Evolutionary conservation across 2,888 invertebrate species (phyloP).

Genomic region (Drosophila lutescens): DNA sequence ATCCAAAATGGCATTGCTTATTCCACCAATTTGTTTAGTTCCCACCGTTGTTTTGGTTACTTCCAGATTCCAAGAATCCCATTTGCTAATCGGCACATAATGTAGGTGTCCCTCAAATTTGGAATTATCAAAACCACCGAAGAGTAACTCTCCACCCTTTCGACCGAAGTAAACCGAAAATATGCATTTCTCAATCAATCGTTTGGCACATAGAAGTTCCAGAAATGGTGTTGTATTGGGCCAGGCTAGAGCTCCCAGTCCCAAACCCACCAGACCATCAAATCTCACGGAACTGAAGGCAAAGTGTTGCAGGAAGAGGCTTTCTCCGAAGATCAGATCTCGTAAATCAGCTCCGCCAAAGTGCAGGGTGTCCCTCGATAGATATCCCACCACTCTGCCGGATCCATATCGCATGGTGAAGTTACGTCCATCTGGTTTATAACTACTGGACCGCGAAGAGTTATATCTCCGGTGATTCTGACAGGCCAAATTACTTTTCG

Average conservation of each 20-base stretch:
- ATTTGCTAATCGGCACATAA: conserved; percentile 45
- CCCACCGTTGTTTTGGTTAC: conserved; percentile 40
- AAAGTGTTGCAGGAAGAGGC: conserved; percentile 32
- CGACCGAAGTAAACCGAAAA: conserved; percentile 57
- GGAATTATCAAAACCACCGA: conserved; percentile 52
- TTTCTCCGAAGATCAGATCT: conserved; percentile 54
- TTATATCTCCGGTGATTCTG: conserved; percentile 98
- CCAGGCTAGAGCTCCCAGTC: conserved; percentile 48
- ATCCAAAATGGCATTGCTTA: conserved; percentile 49
- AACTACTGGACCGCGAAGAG: conserved; percentile 91
- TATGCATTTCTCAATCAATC: conserved; percentile 36
- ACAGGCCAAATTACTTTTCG: conserved; percentile 95
- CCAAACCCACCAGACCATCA: conserved; percentile 63
- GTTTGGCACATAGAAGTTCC: conserved; percentile 40
- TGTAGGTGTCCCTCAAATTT: conserved; percentile 45
- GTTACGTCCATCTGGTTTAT: conserved; percentile 92
- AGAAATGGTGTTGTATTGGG: conserved; percentile 46
- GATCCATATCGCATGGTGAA: conserved; percentile 97
- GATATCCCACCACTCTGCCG: conserved; percentile 96
- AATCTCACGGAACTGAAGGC: conserved; percentile 44
- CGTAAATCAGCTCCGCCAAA: conserved; percentile 37
- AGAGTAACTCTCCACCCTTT: conserved; percentile 54
- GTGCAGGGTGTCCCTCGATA: conserved; percentile 90
- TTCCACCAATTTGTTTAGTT: neutral
- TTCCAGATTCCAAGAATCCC: conserved; percentile 51